Evolutionary conservation across 2,888 invertebrate species (phyloP), one percentile per base, ranked within the genome.

Genomic region (Incurvaria masculella): DNA sequence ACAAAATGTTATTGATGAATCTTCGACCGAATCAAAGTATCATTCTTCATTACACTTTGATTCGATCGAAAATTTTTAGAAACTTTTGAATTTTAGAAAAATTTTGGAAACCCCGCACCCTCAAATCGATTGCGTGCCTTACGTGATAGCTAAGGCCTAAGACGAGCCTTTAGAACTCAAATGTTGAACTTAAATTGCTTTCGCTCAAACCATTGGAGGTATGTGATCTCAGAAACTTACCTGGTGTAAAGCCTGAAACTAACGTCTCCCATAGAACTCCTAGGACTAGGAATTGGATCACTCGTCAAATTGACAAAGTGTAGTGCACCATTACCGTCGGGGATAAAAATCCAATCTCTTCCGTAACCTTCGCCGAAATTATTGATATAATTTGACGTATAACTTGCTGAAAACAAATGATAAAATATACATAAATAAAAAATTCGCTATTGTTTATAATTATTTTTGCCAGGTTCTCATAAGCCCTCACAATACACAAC

Each of bases 281-380:
- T 6, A 18, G 21, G 20, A 40, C 19, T 48, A 19, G 21, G 19
- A 21, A 45, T 21, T 44, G 53, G 42, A 45, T 44, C 39, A 21
- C 48, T 51, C 18, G 59, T 59, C 38, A 71, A 57, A 48, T 63
- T 62, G 44, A 66, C 58, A 44, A 59, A 61, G 52, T 64, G 64
- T 2, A 68, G 64, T 14, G 59, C 53, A 1, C 65, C 74, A 47
- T 76, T 62, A 11, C 70, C 72, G 38, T 74, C 72, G 1, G 75
- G 73, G 48, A 79, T 68, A 53, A 69, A 70, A 49, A 80, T 65
- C 69, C 72, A 79, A 38, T 70, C 63, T 2, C 57, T 64, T 23
- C 78, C 78, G 55, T 72, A 75, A n/a, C 57, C 63, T 14, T 56
- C 61, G 51, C 21, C 52, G 19, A 47, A 50, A 1, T 21, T 18